These are phyloP conservation scores for Eira barbara DNA, from an alignment of 2,113 vertebrate species.

Conservation along the genomic window DNA sequence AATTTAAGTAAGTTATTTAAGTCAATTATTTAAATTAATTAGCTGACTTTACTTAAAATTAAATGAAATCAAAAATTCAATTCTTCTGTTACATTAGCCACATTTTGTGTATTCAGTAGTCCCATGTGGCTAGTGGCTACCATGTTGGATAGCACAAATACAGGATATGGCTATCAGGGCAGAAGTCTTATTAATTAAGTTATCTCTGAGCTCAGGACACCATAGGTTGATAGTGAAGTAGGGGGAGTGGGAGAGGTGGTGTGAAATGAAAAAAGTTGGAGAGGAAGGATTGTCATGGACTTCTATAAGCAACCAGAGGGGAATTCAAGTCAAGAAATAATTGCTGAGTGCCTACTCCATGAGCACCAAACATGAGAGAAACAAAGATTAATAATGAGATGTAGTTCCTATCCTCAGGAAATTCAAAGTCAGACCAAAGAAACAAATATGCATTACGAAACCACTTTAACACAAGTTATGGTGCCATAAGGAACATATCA, in stretches of 20 bases:
- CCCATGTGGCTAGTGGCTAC: background rate
- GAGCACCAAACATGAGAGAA: background rate
- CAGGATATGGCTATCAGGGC: accelerated
- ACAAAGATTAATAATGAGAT: background rate
- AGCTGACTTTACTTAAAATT: background rate
- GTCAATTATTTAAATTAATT: background rate
- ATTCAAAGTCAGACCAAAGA: background rate
- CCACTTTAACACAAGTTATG: background rate
- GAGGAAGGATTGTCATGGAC: background rate
- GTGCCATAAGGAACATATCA: background rate
- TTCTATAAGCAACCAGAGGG: background rate
- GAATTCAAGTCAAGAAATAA: background rate
- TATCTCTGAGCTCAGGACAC: background rate
- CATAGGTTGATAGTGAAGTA: background rate
- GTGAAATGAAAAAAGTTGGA: background rate
- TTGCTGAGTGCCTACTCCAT: background rate
- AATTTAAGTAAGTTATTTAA: background rate
- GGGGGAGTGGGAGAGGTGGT: background rate
- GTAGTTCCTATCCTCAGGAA: background rate
- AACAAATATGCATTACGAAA: background rate
- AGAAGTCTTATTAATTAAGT: background rate
- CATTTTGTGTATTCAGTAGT: background rate
- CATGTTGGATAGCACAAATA: background rate
- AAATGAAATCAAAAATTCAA: background rate
- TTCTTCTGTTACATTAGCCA: background rate